Base-by-base conservation (phyloP, 1,140 invertebrate genomes). In the Medauroidea extradentata region DNA sequence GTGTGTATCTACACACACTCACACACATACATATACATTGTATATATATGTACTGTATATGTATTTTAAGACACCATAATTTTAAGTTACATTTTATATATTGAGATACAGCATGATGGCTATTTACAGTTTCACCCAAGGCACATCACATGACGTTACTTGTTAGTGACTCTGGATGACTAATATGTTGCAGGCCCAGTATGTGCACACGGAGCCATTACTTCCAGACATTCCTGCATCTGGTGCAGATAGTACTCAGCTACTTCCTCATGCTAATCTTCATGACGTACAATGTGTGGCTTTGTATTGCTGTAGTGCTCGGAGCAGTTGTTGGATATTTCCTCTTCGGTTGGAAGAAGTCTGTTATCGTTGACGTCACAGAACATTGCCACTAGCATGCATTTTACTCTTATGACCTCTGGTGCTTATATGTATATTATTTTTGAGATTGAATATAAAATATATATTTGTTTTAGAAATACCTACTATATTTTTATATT, bases 281-380 rank as follows among this genome's bases (percentile, higher is more conserved):
- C 76, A 99, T 99, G 96, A 98, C 94, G 0, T 99, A 96, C 81
- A 98, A 98, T 72, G 86, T 91, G 18, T 98, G 91, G 90, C 81
- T 98, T 18, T 96, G 94, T 70, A 62, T 94, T 21, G 90, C 91
- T 3, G 87, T 97, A n/a, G 85, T 95, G 0, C 69, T 96, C 5
- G 96, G 96, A 2, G 88, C 93, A 14, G 91, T 86, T 1, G 77
- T 89, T 11, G 94, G 95, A 2, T 97, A 96, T 75, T 96, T 98
- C 73, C 77, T 94, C 27, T 97, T 98, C 73, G 93, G 93, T 24
- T 96, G 93, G 93, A 89, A 88, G 71, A 93, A 94, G 76, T 86
- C 87, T 2, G 84, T 91, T 9, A 87, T 95, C 24, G 90, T 95
- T 1, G 93, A 97, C 69, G 86, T 94, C 44, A 95, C 93, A 43